Conservation (phyloP, 2,888 invertebrate species). For the Seira sanloemensis region DNA sequence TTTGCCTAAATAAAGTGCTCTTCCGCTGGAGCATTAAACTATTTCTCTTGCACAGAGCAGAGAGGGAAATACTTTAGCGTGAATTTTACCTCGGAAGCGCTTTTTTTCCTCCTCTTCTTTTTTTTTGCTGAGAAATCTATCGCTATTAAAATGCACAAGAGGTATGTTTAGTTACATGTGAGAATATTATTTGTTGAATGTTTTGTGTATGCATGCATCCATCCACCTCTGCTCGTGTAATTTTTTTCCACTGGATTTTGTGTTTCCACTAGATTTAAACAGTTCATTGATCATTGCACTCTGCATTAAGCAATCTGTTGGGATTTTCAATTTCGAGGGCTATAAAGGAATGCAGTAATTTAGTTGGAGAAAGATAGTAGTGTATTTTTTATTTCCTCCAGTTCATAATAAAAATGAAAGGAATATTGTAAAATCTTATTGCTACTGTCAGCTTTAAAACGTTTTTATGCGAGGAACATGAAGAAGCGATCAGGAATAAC, state of each 20-base stretch:
- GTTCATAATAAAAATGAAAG: constrained; percentile 23
- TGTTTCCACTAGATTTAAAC: constrained; percentile 43
- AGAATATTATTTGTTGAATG: background rate
- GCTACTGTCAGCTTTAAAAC: background rate
- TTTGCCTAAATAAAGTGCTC: constrained; percentile 45
- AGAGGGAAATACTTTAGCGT: background rate
- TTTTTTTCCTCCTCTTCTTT: too few relatives aligned
- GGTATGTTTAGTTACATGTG: background rate
- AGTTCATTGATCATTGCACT: constrained; percentile 56
- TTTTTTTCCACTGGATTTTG: background rate
- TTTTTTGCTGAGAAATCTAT: constrained; percentile 29
- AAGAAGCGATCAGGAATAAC: background rate
- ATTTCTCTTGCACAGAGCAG: background rate
- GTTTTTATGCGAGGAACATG: background rate
- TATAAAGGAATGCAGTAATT: constrained; percentile 43
- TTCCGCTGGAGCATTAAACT: background rate
- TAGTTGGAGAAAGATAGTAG: constrained; percentile 24
- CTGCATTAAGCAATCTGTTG: constrained; percentile 29
- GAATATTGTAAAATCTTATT: background rate
- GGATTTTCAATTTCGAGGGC: constrained; percentile 27
- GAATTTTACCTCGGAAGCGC: background rate
- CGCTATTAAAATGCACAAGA: background rate
- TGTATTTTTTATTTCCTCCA: constrained; percentile 28
- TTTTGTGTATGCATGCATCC: background rate
- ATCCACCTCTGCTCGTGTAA: background rate